Base-by-base conservation (phyloP, 2,888 invertebrate species). In the Bruchidius siliquastri region DNA sequence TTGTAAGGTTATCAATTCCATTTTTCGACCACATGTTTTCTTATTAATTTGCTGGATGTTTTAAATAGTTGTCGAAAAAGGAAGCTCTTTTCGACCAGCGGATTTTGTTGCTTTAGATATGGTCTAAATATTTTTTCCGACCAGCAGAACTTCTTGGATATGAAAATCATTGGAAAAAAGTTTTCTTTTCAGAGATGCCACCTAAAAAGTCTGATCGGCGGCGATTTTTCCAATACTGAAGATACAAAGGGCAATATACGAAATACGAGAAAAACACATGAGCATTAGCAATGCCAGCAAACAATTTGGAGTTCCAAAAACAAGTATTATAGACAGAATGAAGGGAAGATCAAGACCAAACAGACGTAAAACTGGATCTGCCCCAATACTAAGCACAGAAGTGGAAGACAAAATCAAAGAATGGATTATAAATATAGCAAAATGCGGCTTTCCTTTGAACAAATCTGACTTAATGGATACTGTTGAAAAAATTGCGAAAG, bases 381-480 rank as follows among this genome's bases (percentile, higher is more conserved):
- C 70, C 10, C 49, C 68, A 0, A 20, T 72, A 21, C 22, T 72
- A 0, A 21, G 49, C 4, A 68, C 68, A 68, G 76, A 78, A 20
- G 79, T 78, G 13, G 80, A 82, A 78, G 79, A 80, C 72, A 75
- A 77, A 72, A 73, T 81, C 32, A 77, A 75, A 21, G 72, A 81
- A 69, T 82, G 81, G 81, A 77, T 81, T 71, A 68, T 72, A 76
- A 78, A 71, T 78, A 80, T 73, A 68, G 73, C 80, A 6, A 81
- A 81, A 77, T 82, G 81, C 78, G 82, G 82, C 69, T 83, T 82
- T 76, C 81, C 81, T 49, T 75, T 82, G 0, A 81, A 79, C 73
- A 82, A 82, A 75, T 72, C 76, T 22, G 77, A 81, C 71, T 71
- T 82, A 18, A 75, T 81, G 26, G 77, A 81, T 67, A 80, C 80